phyloP scores from a whole-genome alignment of 2,113 vertebrate species.

The Erythrolamprus reginae region DNA sequence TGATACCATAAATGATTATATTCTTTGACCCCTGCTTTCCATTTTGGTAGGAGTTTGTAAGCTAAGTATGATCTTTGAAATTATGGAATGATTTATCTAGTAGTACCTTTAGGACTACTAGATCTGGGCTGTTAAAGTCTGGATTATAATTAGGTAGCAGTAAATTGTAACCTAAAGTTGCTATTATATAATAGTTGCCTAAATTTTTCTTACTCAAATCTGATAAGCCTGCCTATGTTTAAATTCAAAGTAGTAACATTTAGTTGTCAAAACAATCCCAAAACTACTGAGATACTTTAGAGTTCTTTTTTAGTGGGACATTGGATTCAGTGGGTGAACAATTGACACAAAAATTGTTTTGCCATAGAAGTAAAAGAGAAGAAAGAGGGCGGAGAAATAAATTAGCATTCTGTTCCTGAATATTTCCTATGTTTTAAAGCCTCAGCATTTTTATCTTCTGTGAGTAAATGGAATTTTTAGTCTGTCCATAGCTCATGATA shows the following conservation, averaged over 20 bases:
- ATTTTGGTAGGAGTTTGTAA: neutral
- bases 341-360: neutral
- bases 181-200: neutral
- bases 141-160: neutral
- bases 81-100: neutral
- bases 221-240: neutral
- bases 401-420: neutral
- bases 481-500: neutral
- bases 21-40: neutral
- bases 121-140: neutral
- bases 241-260: neutral
- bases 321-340: neutral
- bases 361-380: neutral
- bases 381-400: neutral
- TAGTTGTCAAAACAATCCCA: neutral
- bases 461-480: neutral
- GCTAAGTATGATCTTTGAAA: neutral
- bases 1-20: neutral
- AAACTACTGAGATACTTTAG: neutral
- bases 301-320: neutral
- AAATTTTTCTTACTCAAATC: neutral
- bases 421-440: neutral
- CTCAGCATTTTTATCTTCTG: neutral
- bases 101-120: neutral
- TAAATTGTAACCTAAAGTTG: neutral